Evolutionary conservation across 2,113 vertebrate genomes (phyloP), one percentile per base, ranked within the genome.

Genomic region (Crypturellus undulatus): DNA sequence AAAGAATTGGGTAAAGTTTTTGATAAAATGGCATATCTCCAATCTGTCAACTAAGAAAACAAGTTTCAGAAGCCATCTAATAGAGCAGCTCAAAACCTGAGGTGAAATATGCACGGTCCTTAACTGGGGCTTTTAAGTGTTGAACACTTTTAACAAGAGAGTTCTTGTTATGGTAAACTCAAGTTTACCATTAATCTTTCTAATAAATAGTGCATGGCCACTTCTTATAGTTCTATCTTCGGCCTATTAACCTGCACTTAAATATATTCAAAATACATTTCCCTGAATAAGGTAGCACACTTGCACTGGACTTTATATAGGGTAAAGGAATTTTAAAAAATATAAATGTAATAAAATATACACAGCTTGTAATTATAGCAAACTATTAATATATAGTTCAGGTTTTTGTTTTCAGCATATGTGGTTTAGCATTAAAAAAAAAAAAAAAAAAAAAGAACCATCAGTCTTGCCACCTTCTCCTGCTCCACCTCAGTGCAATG

Each of bases 131-230:
- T 86, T 89, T 3, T 30, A 95, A 94, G 58, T 68, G 89, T 49
- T 69, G 79, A 96, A 83, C 82, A 59, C 68, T 85, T 85, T 90
- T 42, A 83, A 51, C 58, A 85, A 85, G 34, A 28, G 49, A 90
- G 36, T 80, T 94, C 81, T 38, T 38, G 38, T 38, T 7, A 38
- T 38, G 38, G 80, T 87, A 79, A 45, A 60, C 47, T 13, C 28
- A 51, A 28, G 47, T 28, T 90, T 67, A 43, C 28, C 28, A 56
- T 4, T 58, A 91, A 73, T 19, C 25, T 83, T 85, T 77, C 67
- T 67, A 67, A 69, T 58, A 87, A 91, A 45, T 1, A 64, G 12
- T 24, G 3, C 72, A 45, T 2, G 79, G 45, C 30, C 45, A 64
- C 42, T 87, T 87, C 72, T 67, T 68, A 67, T 26, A 89, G 45